phyloP scores from a whole-genome alignment of 2,888 invertebrate genomes.

The Erebia ligea region DNA sequence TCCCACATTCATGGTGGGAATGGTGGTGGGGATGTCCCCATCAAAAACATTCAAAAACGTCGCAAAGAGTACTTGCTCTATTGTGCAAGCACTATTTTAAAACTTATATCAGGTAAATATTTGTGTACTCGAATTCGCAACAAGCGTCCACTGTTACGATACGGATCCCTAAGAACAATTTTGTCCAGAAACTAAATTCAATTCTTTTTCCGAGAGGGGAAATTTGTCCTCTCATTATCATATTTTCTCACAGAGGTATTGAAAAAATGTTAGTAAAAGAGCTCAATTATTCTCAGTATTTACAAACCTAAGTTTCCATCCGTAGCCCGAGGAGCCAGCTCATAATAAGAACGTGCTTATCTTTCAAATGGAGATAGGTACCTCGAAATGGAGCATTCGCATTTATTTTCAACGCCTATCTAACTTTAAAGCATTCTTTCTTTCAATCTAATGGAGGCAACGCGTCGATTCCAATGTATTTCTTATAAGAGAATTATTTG shows the following conservation, averaged over 20 bases:
- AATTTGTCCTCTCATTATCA: slow-evolving; percentile 16
- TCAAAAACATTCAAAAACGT: too few species aligned
- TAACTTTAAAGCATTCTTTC: slow-evolving; percentile 10
- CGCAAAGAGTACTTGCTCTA: too few species aligned
- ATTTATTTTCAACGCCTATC: slow-evolving; percentile 6
- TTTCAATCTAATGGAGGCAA: background rate
- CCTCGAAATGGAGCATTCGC: slow-evolving; percentile 1
- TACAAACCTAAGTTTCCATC: slow-evolving; percentile 17
- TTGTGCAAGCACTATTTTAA: too few species aligned
- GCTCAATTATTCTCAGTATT: slow-evolving; percentile 21
- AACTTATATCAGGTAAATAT: too few species aligned
- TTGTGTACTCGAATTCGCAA: too few species aligned
- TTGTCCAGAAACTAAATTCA: slow-evolving; percentile 3
- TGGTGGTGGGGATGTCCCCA: too few species aligned
- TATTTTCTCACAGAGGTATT: slow-evolving; percentile 12
- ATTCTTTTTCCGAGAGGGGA: background rate
- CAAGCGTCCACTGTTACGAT: too few species aligned
- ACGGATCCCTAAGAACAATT: background rate
- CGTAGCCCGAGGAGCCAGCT: background rate
- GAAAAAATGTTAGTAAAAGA: slow-evolving; percentile 13
- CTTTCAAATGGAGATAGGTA: slow-evolving; percentile 16
- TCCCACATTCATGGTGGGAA: too few species aligned
- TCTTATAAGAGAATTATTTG: background rate
- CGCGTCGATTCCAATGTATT: background rate
- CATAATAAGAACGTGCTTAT: slow-evolving; percentile 24